Base-by-base conservation (phyloP, 2,113 vertebrate species). In the Microtus richardsoni region DNA sequence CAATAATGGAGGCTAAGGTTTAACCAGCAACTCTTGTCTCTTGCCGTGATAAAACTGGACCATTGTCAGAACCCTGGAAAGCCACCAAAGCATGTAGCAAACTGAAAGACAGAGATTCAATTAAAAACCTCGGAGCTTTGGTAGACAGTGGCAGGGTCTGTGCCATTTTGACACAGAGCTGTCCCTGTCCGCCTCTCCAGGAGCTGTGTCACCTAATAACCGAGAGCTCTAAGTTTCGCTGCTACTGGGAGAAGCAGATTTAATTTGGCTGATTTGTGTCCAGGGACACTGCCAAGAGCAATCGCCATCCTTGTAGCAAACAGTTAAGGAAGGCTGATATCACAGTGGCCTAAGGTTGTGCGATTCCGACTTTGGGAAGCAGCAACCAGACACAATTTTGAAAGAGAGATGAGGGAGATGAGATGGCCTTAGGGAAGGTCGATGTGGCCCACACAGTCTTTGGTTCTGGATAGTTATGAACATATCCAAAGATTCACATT, bases 251-350 rank as follows among this genome's bases (percentile, higher is more conserved):
- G 54, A 41, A 28, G 6, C 2, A 79, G 85, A 96, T 95, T 60
- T 95, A 92, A 95, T 97, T 84, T 93, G 93, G 82, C 91, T 10
- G 28, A 77, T 93, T 89, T 47, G 19, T 14, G 71, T 77, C 64
- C 14, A 8, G 91, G 84, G 79, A 71, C 85, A 12, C 75, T 77
- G 93, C 95, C 95, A 44, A 7, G 90, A 88, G 60, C 93, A 94
- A 75, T 90, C 58, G 91, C 52, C 58, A 0, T 93, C 75, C 78
- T 21, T 83, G 54, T 3, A 41, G 90, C 92, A 87, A 60, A 91
- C 70, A 62, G 88, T 93, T 87, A 94, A 71, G 75, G 19, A 75
- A 94, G 80, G 91, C 85, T 54, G 33, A 64, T 49, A 41, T 75
- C 75, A 19, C 54, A 4, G 66, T 13, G 14, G 41, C 93, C 80